A percentile compares a stretch with the other conserved stretches of the same genome.
Evolutionary conservation across 2,888 invertebrate species (phyloP).

Genomic region (Dolomedes plantarius): DNA sequence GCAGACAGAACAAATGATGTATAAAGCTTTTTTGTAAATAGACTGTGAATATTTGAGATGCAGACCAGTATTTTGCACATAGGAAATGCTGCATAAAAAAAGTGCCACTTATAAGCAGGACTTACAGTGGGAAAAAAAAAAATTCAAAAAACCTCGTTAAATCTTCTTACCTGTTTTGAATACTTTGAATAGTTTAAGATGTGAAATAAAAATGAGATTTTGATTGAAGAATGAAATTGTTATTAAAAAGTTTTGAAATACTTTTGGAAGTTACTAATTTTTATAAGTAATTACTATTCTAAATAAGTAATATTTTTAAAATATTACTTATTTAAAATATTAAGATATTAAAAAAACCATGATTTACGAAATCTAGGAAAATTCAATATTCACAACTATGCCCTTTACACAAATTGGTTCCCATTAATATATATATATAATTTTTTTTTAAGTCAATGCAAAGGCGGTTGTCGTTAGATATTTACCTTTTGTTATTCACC

Average conservation of each 20-base stretch:
- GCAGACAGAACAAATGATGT: neutral
- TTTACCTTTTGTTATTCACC: too few species aligned
- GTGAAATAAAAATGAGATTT: neutral
- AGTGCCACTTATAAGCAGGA: constrained; percentile 60
- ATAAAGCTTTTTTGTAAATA: constrained; percentile 26
- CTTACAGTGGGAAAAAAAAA: constrained; percentile 38
- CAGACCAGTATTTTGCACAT: constrained; percentile 9
- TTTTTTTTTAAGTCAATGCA: too few species aligned
- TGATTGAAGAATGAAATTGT: neutral
- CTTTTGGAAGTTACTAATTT: too few species aligned
- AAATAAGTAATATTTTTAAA: too few species aligned
- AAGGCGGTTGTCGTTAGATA: too few species aligned
- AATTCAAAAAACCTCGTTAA: neutral
- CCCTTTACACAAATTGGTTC: too few species aligned
- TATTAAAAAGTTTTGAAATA: neutral
- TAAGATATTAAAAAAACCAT: too few species aligned
- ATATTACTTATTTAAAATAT: too few species aligned
- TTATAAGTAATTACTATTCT: too few species aligned
- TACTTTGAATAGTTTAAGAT: constrained; percentile 37
- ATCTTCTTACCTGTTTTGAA: constrained; percentile 3
- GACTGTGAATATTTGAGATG: constrained; percentile 7
- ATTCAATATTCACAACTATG: too few species aligned
- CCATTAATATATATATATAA: too few species aligned
- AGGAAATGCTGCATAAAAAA: constrained; percentile 16
- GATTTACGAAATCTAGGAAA: too few species aligned